phyloP scores from a whole-genome alignment of 2,113 vertebrate species.

The Percina caprodes region DNA sequence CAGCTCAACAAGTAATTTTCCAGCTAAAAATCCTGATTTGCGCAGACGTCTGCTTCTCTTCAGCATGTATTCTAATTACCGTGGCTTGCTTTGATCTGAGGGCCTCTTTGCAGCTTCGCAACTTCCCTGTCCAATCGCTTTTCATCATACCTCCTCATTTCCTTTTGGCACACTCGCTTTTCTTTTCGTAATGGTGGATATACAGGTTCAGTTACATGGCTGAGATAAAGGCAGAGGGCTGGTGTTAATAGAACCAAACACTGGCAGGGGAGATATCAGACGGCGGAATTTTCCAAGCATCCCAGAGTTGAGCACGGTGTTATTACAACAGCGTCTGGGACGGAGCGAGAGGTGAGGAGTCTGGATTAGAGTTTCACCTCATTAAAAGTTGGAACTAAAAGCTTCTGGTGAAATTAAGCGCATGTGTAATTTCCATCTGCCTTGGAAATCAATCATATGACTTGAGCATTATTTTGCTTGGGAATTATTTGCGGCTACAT shows the following conservation, averaged over 20 bases:
- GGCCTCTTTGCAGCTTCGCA: slow-evolving; percentile 64
- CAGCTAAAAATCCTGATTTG: slow-evolving; percentile 77
- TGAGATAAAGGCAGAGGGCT: slow-evolving; percentile 60
- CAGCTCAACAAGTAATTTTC: slow-evolving; percentile 83
- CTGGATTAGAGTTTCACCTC: slow-evolving; percentile 70
- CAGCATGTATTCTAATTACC: slow-evolving; percentile 81
- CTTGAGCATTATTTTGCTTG: slow-evolving; percentile 16
- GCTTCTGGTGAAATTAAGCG: slow-evolving; percentile 22
- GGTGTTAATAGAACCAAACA: slow-evolving; percentile 67
- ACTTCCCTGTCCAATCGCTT: slow-evolving; percentile 69
- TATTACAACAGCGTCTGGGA: slow-evolving; percentile 26
- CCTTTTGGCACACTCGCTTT: slow-evolving; percentile 71
- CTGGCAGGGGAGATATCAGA: slow-evolving; percentile 35
- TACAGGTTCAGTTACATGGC: slow-evolving; percentile 61
- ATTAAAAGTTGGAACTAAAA: slow-evolving; percentile 71
- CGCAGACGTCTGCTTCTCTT: slow-evolving; percentile 68
- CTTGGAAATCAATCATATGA: slow-evolving; percentile 52
- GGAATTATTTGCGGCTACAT: slow-evolving; percentile 1
- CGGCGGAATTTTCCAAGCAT: not conserved
- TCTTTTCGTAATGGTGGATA: slow-evolving; percentile 52
- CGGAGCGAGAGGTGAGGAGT: slow-evolving; percentile 22
- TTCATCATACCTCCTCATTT: slow-evolving; percentile 79
- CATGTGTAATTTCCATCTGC: slow-evolving; percentile 52
- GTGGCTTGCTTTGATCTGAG: slow-evolving; percentile 79
- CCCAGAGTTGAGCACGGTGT: slow-evolving; percentile 17